Percentiles rank a stretch among this genome's conserved stretches.
Evolutionary conservation across 2,888 invertebrate genomes (phyloP).

Genomic region (Orchesella flavescens): DNA sequence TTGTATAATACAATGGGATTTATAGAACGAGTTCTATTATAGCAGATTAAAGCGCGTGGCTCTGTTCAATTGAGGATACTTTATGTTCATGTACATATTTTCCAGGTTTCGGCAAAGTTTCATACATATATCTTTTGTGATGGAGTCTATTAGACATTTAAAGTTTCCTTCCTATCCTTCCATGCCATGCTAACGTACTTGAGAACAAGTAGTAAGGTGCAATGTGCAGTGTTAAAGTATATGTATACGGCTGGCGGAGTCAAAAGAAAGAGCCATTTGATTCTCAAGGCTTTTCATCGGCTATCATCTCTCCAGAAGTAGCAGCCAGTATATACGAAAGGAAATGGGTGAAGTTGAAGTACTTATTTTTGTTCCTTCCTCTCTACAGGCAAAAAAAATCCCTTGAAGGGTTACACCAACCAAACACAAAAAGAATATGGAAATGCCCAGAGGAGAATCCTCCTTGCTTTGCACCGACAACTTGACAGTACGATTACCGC

Average conservation of each 20-base stretch:
- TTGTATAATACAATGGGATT: too few relatives aligned
- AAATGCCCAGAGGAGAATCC: slow-evolving; percentile 56
- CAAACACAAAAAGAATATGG: slow-evolving; percentile 9
- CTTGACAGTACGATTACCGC: slow-evolving; percentile 34
- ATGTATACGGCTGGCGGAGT: neutral
- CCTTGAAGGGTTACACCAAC: slow-evolving; percentile 41
- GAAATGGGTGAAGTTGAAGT: neutral
- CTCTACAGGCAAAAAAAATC: slow-evolving; percentile 28
- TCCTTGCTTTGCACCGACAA: slow-evolving; percentile 32
- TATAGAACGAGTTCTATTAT: too few relatives aligned
- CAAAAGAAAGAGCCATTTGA: neutral
- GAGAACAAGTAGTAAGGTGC: neutral
- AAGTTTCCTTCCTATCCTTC: too few relatives aligned
- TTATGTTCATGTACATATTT: too few relatives aligned
- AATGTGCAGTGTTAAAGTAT: neutral
- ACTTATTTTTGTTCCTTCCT: slow-evolving; percentile 34
- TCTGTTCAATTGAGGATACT: too few relatives aligned
- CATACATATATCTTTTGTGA: too few relatives aligned
- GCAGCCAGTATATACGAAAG: slow-evolving; percentile 7
- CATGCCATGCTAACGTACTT: too few relatives aligned
- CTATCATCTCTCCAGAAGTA: neutral
- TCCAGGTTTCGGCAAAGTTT: too few relatives aligned
- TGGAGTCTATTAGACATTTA: too few relatives aligned
- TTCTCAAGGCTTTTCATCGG: neutral
- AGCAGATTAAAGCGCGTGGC: too few relatives aligned